Percentiles rank a stretch among this genome's conserved stretches.
These are phyloP conservation scores for Aplysina aerophoba DNA, from an alignment of 37 sponge, comb jelly and placozoan genomes.

Conservation along the genomic window DNA sequence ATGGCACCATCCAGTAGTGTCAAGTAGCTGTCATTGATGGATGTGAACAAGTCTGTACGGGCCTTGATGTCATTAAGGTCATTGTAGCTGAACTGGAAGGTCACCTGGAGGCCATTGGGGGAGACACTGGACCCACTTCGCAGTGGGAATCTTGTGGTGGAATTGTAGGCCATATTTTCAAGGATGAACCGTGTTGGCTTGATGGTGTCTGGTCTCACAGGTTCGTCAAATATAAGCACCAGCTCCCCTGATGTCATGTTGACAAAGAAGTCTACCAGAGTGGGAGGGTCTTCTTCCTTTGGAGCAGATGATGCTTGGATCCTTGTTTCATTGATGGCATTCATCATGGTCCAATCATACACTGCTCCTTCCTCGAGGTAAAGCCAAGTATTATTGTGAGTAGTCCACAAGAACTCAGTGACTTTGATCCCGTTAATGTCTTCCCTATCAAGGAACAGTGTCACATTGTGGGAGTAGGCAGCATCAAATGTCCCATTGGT, in stretches of 20 bases:
- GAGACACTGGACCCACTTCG: slow-evolving; percentile 50
- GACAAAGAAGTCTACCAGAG: slow-evolving; percentile 58
- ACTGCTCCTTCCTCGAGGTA: slow-evolving; percentile 70
- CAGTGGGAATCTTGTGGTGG: slow-evolving; percentile 63
- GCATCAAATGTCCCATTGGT: slow-evolving; percentile 65
- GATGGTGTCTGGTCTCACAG: slow-evolving; percentile 67
- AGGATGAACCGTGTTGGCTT: slow-evolving; percentile 48
- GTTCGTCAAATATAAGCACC: slow-evolving; percentile 84
- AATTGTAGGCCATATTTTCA: slow-evolving; percentile 51
- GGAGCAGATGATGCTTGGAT: slow-evolving; percentile 51
- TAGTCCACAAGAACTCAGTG: slow-evolving; percentile 73
- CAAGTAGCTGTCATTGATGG: slow-evolving; percentile 62
- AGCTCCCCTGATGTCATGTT: slow-evolving; percentile 81
- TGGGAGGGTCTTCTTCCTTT: slow-evolving; percentile 68
- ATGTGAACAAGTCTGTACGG: slow-evolving; percentile 55
- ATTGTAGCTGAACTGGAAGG: slow-evolving; percentile 45
- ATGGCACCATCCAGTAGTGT: slow-evolving; percentile 63
- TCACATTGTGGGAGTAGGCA: slow-evolving; percentile 67
- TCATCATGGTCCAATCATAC: slow-evolving; percentile 82
- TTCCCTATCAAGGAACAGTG: slow-evolving; percentile 47
- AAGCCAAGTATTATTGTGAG: slow-evolving; percentile 73
- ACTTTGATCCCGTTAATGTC: slow-evolving; percentile 80
- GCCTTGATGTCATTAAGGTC: slow-evolving; percentile 89
- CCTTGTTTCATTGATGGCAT: slow-evolving; percentile 50
- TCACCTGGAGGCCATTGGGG: slow-evolving; percentile 72